phyloP scores from a whole-genome alignment of 2,797 vertebrate genomes.

The Phaenicophaeus curvirostris region DNA sequence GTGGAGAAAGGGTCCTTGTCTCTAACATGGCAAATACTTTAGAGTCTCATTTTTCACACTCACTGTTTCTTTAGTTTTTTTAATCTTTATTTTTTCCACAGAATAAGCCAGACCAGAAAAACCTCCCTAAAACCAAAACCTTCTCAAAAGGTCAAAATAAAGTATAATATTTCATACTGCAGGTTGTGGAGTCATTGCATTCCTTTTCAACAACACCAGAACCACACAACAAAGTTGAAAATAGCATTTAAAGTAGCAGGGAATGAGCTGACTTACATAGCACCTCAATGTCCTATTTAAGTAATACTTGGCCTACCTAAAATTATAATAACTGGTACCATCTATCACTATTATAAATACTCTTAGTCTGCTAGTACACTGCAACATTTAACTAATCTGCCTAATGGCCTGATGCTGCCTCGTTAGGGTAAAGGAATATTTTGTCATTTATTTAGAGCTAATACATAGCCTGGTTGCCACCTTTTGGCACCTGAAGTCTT shows the following conservation, averaged over 20 bases:
- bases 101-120: background rate
- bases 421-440: background rate
- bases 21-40: background rate
- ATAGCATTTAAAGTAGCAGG: background rate
- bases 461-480: background rate
- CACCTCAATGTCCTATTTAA: background rate
- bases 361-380: background rate
- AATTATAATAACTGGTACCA: background rate
- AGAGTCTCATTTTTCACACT: background rate
- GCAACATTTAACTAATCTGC: background rate
- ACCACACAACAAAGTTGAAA: conserved; percentile 11
- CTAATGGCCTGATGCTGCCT: background rate
- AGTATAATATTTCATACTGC: background rate
- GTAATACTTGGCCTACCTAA: background rate
- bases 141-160: background rate
- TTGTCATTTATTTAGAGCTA: background rate
- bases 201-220: conserved; percentile 6
- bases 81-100: background rate
- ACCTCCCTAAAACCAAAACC: background rate
- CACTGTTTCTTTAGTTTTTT: background rate
- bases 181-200: background rate
- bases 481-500: background rate
- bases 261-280: background rate
- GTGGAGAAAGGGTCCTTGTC: background rate
- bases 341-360: background rate